phyloP scores from a whole-genome alignment of 2,113 vertebrate species.

The Pollimyrus isidori region DNA sequence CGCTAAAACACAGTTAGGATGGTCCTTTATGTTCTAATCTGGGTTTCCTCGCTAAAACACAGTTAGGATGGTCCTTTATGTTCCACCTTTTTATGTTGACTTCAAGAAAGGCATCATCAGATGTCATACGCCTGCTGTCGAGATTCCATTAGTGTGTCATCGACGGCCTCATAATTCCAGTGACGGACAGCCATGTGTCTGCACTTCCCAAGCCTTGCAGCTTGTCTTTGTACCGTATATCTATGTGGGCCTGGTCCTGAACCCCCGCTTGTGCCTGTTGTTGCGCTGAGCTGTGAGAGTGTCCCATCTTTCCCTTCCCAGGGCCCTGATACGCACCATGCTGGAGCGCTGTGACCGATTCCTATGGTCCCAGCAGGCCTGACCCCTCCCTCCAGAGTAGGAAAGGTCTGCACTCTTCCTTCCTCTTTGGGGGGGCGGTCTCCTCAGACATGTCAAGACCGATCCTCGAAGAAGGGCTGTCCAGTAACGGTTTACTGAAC shows the following conservation, averaged over 20 bases:
- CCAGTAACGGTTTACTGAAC: not conserved
- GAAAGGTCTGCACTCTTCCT: not conserved
- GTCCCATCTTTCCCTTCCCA: slow-evolving; percentile 38
- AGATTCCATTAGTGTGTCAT: not conserved
- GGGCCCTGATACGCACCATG: slow-evolving; percentile 91
- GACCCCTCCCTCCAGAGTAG: slow-evolving; percentile 1
- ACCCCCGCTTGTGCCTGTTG: not conserved
- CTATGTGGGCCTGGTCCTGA: too few species aligned
- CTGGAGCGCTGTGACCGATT: slow-evolving; percentile 91
- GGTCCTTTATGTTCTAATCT: not conserved
- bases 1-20: too few species aligned
- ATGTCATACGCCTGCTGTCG: not conserved
- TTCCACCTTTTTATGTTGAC: not conserved
- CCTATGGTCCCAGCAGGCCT: slow-evolving; percentile 93
- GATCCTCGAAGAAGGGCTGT: not conserved
- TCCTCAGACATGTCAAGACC: not conserved
- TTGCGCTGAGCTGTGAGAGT: not conserved
- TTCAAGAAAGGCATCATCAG: not conserved
- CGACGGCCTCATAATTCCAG: not conserved
- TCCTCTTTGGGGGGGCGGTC: not conserved
- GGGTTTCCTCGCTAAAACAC: not conserved
- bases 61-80: not conserved
- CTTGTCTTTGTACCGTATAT: not conserved
- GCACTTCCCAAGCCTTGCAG: not conserved
- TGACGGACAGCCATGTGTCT: not conserved